Evolutionary conservation across 2,888 invertebrate genomes (phyloP).

Genomic region (Cephalotes varians): DNA sequence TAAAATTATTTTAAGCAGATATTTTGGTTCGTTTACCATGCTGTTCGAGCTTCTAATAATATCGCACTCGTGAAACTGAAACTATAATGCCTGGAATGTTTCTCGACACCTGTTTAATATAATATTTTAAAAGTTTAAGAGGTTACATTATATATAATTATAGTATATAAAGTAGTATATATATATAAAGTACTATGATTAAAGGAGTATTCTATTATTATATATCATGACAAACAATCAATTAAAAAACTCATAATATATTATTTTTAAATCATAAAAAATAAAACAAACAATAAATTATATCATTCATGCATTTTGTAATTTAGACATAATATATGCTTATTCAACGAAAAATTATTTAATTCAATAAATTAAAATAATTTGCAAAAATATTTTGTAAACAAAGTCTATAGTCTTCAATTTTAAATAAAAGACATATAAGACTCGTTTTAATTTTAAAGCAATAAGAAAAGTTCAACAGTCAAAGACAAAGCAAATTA

Average conservation of each 20-base stretch:
- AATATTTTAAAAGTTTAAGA: background rate
- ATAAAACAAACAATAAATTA: background rate
- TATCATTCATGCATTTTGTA: background rate
- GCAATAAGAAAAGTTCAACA: too few species aligned
- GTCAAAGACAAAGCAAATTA: too few species aligned
- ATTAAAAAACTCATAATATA: background rate
- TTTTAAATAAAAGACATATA: too few species aligned
- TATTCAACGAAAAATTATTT: background rate
- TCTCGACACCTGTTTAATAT: background rate
- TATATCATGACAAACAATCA: background rate
- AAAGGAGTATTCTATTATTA: too few species aligned
- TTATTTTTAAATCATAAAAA: background rate
- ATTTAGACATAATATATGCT: background rate
- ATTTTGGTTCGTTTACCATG: constrained; percentile 12
- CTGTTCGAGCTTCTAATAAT: constrained; percentile 35
- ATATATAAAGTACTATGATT: too few species aligned
- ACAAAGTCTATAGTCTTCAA: background rate
- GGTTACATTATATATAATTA: too few species aligned
- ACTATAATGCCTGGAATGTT: constrained; percentile 5
- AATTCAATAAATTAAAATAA: background rate
- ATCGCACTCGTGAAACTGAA: background rate
- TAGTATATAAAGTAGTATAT: too few species aligned
- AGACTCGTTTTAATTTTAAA: too few species aligned
- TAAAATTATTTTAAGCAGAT: background rate
- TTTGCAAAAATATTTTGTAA: background rate